Evolutionary conservation across 2,888 invertebrate species (phyloP).

Genomic region (Halocaridina rubra): DNA sequence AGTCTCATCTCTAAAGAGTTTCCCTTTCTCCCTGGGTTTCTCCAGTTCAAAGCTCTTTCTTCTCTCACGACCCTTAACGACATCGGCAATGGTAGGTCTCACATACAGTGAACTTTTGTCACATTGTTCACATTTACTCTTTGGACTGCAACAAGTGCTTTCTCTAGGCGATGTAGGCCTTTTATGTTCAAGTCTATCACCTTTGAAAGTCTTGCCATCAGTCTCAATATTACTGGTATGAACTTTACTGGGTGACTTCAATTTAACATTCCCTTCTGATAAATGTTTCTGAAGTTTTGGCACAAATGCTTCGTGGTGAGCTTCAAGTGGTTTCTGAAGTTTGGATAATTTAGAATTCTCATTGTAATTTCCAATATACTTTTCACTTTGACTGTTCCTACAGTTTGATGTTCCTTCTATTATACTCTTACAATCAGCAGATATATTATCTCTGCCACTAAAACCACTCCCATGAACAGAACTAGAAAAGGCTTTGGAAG

Average conservation of each 20-base stretch:
- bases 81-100: slow-evolving; percentile 60
- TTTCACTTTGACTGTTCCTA: not conserved
- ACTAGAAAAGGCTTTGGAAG: not conserved
- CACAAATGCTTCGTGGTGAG: not conserved
- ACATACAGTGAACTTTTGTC: slow-evolving; percentile 10
- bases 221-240: not conserved
- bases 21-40: slow-evolving; percentile 22
- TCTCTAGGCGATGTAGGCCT: not conserved
- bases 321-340: not conserved
- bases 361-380: not conserved
- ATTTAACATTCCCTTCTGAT: slow-evolving; percentile 21
- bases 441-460: no score
- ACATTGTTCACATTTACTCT: no score
- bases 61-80: slow-evolving; percentile 59
- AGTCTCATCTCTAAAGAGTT: slow-evolving; percentile 46
- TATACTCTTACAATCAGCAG: no score
- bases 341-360: slow-evolving; percentile 29
- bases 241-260: not conserved
- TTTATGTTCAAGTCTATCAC: not conserved
- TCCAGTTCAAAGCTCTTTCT: slow-evolving; percentile 59
- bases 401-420: not conserved
- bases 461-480: no score
- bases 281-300: not conserved
- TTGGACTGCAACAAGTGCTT: not conserved
- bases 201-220: not conserved